Percentiles rank a stretch among this genome's conserved stretches.
Conservation (phyloP, 53 echinoderm and acorn worm genomes). For the Zoroaster sp. region DNA sequence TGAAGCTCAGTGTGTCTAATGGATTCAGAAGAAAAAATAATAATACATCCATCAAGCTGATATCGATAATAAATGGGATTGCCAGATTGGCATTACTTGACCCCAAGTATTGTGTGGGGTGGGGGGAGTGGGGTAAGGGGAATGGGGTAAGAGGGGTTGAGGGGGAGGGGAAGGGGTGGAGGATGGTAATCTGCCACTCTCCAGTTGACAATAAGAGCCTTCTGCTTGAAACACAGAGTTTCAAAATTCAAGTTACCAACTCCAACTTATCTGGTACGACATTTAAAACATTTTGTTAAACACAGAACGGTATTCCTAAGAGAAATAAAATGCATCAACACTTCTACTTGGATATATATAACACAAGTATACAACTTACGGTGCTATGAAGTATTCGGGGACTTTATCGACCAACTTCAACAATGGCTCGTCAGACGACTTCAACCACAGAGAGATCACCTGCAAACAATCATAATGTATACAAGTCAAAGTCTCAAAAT, state of each 20-base stretch:
- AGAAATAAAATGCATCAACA: neutral
- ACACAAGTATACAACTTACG: constrained; percentile 56
- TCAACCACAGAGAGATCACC: constrained; percentile 87
- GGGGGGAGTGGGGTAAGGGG: too few species aligned
- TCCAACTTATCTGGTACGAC: too few species aligned
- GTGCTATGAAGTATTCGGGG: constrained; percentile 70
- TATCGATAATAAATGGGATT: too few species aligned
- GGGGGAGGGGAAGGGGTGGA: too few species aligned
- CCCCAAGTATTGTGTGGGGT: too few species aligned
- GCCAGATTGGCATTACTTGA: too few species aligned
- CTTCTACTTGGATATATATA: neutral
- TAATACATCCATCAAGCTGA: neutral
- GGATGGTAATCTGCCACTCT: neutral
- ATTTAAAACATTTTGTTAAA: too few species aligned
- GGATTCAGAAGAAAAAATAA: neutral
- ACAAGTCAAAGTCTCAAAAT: too few species aligned
- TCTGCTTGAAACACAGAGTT: too few species aligned
- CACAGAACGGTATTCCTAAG: neutral
- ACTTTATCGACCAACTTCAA: constrained; percentile 70
- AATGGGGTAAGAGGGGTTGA: too few species aligned
- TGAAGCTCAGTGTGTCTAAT: constrained; percentile 72
- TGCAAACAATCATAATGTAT: constrained; percentile 31
- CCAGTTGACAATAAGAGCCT: neutral
- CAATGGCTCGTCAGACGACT: constrained; percentile 66
- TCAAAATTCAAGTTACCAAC: too few species aligned